phyloP scores from a whole-genome alignment of 1,140 invertebrate species.

The Platyscapa corneri region DNA sequence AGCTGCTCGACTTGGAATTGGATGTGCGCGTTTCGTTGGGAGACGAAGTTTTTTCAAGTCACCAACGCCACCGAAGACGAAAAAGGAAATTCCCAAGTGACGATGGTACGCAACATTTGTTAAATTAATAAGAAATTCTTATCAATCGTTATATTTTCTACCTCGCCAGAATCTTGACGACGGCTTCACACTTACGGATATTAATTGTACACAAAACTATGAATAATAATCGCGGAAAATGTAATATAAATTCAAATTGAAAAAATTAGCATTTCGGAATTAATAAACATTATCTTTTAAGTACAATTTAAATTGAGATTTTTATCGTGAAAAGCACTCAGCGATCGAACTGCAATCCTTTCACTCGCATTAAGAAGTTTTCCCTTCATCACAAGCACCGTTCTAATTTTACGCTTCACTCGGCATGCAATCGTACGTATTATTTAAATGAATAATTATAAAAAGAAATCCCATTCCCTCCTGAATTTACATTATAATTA shows the following conservation, averaged over 20 bases:
- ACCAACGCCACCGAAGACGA: too few relatives aligned
- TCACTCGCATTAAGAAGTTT: neutral
- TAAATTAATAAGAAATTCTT: neutral
- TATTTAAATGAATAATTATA: slow-evolving; percentile 8
- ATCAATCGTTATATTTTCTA: neutral
- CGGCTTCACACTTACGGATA: neutral
- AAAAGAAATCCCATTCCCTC: neutral
- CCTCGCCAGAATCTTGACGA: neutral
- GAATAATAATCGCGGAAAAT: neutral
- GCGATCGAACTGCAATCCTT: slow-evolving; percentile 1
- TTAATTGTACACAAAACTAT: neutral
- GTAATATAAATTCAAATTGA: slow-evolving; percentile 21
- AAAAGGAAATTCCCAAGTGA: neutral
- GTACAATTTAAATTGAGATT: slow-evolving; percentile 23
- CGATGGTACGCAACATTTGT: neutral
- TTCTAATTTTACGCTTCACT: slow-evolving; percentile 33
- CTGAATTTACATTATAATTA: slow-evolving; percentile 34
- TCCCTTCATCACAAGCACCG: neutral
- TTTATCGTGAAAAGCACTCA: neutral
- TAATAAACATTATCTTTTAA: slow-evolving; percentile 10
- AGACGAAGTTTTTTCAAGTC: neutral
- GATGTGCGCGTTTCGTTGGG: neutral
- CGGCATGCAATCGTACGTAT: slow-evolving; percentile 4
- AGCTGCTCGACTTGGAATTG: neutral
- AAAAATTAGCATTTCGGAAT: slow-evolving; percentile 10